Base-by-base conservation (phyloP, 2,888 invertebrate genomes). In the Acrocera orbiculus region DNA sequence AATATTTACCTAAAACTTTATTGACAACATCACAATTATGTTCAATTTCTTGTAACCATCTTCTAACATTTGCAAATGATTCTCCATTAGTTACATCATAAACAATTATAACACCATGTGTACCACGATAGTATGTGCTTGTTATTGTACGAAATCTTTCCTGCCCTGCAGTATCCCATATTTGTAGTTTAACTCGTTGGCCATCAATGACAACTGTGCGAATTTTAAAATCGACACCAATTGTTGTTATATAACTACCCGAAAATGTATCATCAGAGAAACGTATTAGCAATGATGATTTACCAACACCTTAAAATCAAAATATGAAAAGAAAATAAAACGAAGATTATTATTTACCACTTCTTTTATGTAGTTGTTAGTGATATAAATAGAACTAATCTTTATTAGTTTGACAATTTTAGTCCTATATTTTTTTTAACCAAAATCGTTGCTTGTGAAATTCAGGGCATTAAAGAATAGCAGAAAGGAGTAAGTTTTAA, bases 221-320 rank as follows among this genome's bases (percentile, higher is more conserved):
- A 58, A 98, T 98, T 72, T 98, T 98, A 64, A 99, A 98, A 69
- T 98, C 98, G 34, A 98, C 98, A 42, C 98, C 98, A 60, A 98
- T 98, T 30, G 98, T 98, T 38, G 96, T 98, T 56, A 99, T 98
- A 60, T 87, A 87, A 69, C 81, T 83, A 61, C 95, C 90, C 49
- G 90, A 86, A 64, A 96, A 98, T 42, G 92, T 92, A 64, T 96
- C 95, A 64, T 98, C 98, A 34, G 96, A 90, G 64, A 98, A 98
- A 48, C 96, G 70, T 49, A 98, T 67, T 44, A 98, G 70, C 43
- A 98, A 67, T 51, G 93, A 95, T 64, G 95, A 96, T 65, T 98
- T 98, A 39, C 98, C 98, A 48, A 98, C 98, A 63, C 95, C 95
- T 93, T 66, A 55, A 64, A 40, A 32, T 17, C 20, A 30, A n/a